A percentile compares a stretch with the other conserved stretches of the same genome.
phyloP scores from a whole-genome alignment of 2,113 vertebrate species.

The Arenaria interpres region DNA sequence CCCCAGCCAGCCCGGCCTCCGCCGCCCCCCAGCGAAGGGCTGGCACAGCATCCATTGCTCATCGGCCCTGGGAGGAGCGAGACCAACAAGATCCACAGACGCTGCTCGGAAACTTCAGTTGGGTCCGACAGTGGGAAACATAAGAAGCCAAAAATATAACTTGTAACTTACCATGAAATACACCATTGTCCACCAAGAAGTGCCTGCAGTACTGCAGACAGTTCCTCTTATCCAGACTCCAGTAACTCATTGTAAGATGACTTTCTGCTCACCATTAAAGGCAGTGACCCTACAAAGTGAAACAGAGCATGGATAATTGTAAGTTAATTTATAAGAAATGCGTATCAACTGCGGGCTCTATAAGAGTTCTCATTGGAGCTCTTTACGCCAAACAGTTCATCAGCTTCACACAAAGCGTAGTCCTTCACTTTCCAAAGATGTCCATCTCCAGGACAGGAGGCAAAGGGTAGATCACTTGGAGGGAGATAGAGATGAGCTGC shows the following conservation, averaged over 20 bases:
- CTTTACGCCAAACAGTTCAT: fast-evolving
- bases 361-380: neutral
- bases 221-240: slow-evolving; percentile 79
- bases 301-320: neutral
- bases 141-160: fast-evolving
- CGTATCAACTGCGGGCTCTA: neutral
- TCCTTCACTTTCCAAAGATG: fast-evolving
- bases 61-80: neutral
- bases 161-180: slow-evolving; percentile 86
- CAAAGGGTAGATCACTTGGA: neutral
- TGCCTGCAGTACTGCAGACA: slow-evolving; percentile 89
- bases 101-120: fast-evolving
- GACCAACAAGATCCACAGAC: fast-evolving
- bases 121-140: fast-evolving
- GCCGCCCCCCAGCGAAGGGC: neutral
- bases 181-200: slow-evolving; percentile 91
- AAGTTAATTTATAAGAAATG: neutral
- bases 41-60: neutral
- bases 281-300: slow-evolving; percentile 39
- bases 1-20: neutral
- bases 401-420: neutral
- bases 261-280: slow-evolving; percentile 65
- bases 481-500: fast-evolving
- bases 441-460: neutral
- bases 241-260: slow-evolving; percentile 81